Percentiles rank a stretch among this genome's conserved stretches.
These are phyloP conservation scores for Zonotrichia leucophrys DNA, from an alignment of 2,113 vertebrate genomes.

Conservation along the genomic window DNA sequence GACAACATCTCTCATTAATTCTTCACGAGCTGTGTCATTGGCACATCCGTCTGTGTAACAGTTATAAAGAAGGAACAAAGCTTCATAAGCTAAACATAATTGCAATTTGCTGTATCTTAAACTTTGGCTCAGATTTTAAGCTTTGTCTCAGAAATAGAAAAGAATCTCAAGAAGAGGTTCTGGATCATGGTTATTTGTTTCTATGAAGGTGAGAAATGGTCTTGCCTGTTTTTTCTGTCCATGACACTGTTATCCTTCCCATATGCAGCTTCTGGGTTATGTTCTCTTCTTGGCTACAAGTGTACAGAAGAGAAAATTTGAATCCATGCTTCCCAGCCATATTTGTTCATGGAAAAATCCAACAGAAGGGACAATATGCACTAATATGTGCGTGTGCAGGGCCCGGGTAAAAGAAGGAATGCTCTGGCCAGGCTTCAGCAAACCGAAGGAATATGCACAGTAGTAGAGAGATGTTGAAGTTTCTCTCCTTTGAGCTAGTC, in stretches of 20 bases:
- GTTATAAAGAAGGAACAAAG: neutral
- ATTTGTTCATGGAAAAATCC: neutral
- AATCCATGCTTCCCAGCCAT: neutral
- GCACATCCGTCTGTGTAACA: neutral
- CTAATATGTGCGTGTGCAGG: neutral
- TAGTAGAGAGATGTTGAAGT: neutral
- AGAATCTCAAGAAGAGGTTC: neutral
- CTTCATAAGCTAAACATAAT: neutral
- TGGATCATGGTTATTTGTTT: neutral
- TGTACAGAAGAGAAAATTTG: neutral
- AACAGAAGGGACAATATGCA: neutral
- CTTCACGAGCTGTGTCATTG: neutral
- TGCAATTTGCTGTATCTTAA: neutral
- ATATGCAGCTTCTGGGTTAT: neutral
- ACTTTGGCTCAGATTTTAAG: neutral
- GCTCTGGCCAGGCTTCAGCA: neutral
- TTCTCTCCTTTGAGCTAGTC: neutral
- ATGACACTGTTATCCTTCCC: neutral
- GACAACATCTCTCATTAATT: neutral
- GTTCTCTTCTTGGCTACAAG: neutral
- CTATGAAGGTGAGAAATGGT: neutral
- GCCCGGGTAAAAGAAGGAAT: neutral
- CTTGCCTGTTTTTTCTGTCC: neutral
- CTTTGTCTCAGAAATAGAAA: neutral
- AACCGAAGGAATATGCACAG: fast-evolving